A percentile compares a stretch with the other conserved stretches of the same genome.
Conservation (phyloP, 1,140 invertebrate genomes). For the Drosophila cardini region DNA sequence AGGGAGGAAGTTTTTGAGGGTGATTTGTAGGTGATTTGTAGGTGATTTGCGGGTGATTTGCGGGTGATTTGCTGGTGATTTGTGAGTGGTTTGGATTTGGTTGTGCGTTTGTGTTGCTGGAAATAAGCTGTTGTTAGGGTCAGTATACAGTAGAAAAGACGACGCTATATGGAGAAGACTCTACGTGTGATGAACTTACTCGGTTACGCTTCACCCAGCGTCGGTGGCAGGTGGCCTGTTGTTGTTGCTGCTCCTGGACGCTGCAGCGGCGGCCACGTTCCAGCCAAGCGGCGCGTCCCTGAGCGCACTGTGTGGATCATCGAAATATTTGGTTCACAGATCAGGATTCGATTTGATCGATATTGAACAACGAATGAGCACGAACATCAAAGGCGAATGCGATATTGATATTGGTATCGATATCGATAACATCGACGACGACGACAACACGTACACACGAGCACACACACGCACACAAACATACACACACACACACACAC, state of each 20-base stretch:
- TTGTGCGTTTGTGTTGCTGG: slow-evolving; percentile 10
- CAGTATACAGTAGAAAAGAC: slow-evolving; percentile 7
- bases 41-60: neutral
- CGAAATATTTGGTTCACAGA: neutral
- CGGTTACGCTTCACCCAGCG: slow-evolving; percentile 93
- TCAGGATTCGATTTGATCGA: slow-evolving; percentile 26
- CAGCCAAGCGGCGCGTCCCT: slow-evolving; percentile 92
- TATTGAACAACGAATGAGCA: slow-evolving; percentile 56
- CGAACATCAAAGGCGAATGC: slow-evolving; percentile 51
- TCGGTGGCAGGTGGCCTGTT: slow-evolving; percentile 87
- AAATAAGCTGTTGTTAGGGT: neutral
- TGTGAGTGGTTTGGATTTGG: neutral
- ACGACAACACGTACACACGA: slow-evolving; percentile 16
- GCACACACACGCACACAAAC: slow-evolving; percentile 43
- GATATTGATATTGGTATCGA: slow-evolving; percentile 39
- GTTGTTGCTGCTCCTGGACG: slow-evolving; percentile 87
- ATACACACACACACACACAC: slow-evolving; percentile 20
- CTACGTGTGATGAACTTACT: slow-evolving; percentile 86
- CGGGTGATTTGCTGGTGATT: neutral
- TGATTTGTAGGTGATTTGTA: slow-evolving; percentile 1
- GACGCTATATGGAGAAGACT: slow-evolving; percentile 41
- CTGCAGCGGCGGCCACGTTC: slow-evolving; percentile 89
- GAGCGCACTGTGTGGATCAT: slow-evolving; percentile 86
- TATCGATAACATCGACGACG: slow-evolving; percentile 62
- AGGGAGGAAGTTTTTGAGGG: neutral